Evolutionary conservation across 2,113 vertebrate genomes (phyloP).

Genomic region (Varanus komodoensis): DNA sequence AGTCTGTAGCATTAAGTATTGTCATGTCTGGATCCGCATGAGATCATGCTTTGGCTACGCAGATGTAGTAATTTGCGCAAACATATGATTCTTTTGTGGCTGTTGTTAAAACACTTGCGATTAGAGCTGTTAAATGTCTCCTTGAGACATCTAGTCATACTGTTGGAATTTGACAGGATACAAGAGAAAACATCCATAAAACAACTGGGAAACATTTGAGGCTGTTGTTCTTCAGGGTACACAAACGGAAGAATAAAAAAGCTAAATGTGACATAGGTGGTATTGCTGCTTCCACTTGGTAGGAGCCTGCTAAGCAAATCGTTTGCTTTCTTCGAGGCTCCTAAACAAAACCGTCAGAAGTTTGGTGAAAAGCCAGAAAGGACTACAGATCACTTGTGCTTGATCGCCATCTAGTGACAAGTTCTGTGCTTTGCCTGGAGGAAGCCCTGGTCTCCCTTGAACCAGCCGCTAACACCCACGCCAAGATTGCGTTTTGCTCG

Average conservation of each 20-base stretch:
- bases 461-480: too few relatives aligned
- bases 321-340: not conserved
- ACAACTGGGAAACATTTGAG: constrained; percentile 32
- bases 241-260: not conserved
- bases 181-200: constrained; percentile 48
- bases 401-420: constrained; percentile 28
- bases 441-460: not conserved
- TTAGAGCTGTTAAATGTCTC: constrained; percentile 44
- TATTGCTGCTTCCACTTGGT: not conserved
- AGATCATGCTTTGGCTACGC: constrained; percentile 63
- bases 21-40: constrained; percentile 34
- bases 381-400: constrained; percentile 6
- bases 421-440: not conserved
- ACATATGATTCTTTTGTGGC: constrained; percentile 8
- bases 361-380: not conserved
- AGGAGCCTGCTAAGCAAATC: not conserved
- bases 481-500: not conserved
- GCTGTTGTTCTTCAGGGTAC: not conserved
- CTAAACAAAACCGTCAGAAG: not conserved
- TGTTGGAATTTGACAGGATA: constrained; percentile 64
- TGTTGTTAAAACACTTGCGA: constrained; percentile 40
- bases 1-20: constrained; percentile 8
- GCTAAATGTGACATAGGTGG: not conserved
- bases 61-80: constrained; percentile 42
- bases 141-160: constrained; percentile 59